Percentiles rank a stretch among this genome's conserved stretches.
Evolutionary conservation across 2,113 vertebrate species (phyloP).

Genomic region (Coptodon bakossiorum): DNA sequence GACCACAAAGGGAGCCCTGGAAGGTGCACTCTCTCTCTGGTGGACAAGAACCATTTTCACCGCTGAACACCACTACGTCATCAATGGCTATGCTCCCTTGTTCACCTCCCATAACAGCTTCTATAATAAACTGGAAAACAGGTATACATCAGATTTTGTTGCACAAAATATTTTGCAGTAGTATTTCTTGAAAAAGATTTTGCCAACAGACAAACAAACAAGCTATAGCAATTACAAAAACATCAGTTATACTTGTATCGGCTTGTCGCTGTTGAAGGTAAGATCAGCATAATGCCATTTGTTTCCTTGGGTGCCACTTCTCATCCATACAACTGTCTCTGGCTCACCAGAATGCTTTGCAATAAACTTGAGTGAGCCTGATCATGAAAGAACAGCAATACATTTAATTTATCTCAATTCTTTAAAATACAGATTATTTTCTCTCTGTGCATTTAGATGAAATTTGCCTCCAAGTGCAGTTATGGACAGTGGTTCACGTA

Average conservation of each 20-base stretch:
- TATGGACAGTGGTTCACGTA: slow-evolving; percentile 3
- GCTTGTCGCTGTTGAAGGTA: slow-evolving; percentile 55
- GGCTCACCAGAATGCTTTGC: slow-evolving; percentile 41
- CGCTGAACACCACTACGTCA: slow-evolving; percentile 48
- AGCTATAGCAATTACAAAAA: not conserved
- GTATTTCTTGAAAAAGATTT: not conserved
- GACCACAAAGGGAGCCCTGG: slow-evolving; percentile 71
- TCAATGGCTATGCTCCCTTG: slow-evolving; percentile 67
- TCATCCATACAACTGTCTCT: slow-evolving; percentile 65
- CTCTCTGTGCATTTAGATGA: not conserved
- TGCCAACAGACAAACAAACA: not conserved
- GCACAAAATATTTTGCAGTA: not conserved
- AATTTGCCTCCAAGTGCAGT: not conserved
- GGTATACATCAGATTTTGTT: not conserved
- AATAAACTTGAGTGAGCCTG: slow-evolving; percentile 70
- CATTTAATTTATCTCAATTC: not conserved
- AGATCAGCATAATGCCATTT: slow-evolving; percentile 74
- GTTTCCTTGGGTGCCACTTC: slow-evolving; percentile 70
- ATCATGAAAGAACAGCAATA: not conserved
- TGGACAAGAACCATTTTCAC: slow-evolving; percentile 52
- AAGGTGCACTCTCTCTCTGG: slow-evolving; percentile 75
- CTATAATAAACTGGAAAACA: slow-evolving; percentile 67
- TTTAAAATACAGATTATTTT: not conserved
- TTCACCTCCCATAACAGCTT: slow-evolving; percentile 53
- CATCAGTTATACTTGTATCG: slow-evolving; percentile 55